phyloP scores from a whole-genome alignment of 2,888 invertebrate species.

The Rhaphigaster nebulosa region DNA sequence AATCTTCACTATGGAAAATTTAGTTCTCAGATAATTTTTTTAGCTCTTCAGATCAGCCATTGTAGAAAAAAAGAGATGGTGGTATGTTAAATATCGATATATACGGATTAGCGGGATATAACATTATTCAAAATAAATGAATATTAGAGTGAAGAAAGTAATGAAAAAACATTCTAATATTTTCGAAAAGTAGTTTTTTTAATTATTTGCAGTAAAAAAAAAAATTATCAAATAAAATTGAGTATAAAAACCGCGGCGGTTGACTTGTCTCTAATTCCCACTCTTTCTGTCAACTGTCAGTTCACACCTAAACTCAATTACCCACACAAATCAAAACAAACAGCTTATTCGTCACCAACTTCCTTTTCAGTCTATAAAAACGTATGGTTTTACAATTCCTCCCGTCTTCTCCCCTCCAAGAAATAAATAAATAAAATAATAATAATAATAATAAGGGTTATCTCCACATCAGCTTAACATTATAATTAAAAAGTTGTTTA shows the following conservation, averaged over 20 bases:
- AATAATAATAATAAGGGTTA: too few species aligned
- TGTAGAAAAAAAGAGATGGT: not conserved
- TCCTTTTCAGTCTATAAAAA: not conserved
- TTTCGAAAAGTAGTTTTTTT: too few species aligned
- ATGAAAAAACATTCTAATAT: not conserved
- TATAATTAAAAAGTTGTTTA: too few species aligned
- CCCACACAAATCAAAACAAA: not conserved
- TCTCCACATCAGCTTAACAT: too few species aligned
- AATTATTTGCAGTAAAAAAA: too few species aligned
- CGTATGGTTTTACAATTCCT: too few species aligned
- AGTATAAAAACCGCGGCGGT: not conserved
- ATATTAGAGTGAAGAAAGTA: not conserved
- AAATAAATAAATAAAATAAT: too few species aligned
- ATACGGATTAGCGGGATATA: not conserved
- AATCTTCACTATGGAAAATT: not conserved
- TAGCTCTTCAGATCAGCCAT: not conserved
- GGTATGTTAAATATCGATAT: not conserved
- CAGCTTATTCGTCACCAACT: not conserved
- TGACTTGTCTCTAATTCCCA: not conserved
- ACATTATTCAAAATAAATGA: not conserved
- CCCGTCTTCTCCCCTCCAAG: too few species aligned
- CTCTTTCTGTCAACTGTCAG: not conserved
- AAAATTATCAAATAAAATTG: not conserved
- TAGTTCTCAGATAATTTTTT: not conserved
- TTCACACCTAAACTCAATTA: not conserved